Evolutionary conservation across 2,888 invertebrate species (phyloP).

Genomic region (Dicycla oo): DNA sequence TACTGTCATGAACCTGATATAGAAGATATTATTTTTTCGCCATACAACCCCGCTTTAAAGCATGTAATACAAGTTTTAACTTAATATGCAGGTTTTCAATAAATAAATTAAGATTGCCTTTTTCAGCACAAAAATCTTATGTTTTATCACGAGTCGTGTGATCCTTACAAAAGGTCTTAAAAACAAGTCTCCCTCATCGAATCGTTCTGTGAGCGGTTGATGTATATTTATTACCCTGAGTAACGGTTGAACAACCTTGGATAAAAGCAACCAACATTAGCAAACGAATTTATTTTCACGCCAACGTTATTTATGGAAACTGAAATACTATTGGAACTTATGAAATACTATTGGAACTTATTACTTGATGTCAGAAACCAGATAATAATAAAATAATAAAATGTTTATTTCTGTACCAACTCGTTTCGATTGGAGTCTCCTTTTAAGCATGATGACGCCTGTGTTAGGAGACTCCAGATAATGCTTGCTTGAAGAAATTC

Average conservation of each 20-base stretch:
- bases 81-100: background rate
- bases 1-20: background rate
- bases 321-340: slow-evolving; percentile 8
- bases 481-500: no score
- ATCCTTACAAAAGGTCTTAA: slow-evolving; percentile 47
- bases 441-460: no score
- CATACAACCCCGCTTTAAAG: background rate
- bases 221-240: slow-evolving; percentile 66
- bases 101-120: background rate
- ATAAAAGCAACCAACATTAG: slow-evolving; percentile 51
- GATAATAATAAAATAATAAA: no score
- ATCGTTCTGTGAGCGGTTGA: slow-evolving; percentile 57
- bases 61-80: background rate
- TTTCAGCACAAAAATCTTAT: background rate
- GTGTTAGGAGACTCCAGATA: no score
- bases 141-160: background rate
- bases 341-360: slow-evolving; percentile 2
- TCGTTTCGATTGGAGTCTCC: no score
- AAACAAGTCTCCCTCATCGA: slow-evolving; percentile 59
- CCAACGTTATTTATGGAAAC: slow-evolving; percentile 23
- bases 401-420: no score
- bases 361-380: background rate
- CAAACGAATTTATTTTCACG: slow-evolving; percentile 49
- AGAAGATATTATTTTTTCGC: background rate
- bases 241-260: slow-evolving; percentile 61